Percentiles rank a stretch among this genome's conserved stretches.
Conservation (phyloP, 2,113 vertebrate genomes). For the Meriones unguiculatus region DNA sequence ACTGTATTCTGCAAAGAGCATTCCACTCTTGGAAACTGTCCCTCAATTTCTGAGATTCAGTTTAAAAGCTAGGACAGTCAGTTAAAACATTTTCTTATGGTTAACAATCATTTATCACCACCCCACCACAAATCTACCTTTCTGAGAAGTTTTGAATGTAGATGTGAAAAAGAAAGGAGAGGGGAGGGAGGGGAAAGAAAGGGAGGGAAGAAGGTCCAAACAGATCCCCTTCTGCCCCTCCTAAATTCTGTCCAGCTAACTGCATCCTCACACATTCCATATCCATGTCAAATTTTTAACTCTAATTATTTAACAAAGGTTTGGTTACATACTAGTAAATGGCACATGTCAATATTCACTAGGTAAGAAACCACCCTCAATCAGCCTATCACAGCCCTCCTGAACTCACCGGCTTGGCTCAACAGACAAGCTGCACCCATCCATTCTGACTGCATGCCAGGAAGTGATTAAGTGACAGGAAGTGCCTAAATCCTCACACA, state of each 20-base stretch:
- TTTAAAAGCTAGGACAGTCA: neutral
- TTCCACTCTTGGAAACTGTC: neutral
- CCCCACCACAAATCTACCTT: neutral
- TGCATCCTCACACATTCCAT: neutral
- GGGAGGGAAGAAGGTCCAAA: neutral
- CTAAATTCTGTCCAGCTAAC: neutral
- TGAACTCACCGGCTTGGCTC: neutral
- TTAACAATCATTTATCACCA: neutral
- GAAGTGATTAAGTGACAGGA: conserved; percentile 14
- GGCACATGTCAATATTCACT: neutral
- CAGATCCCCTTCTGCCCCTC: neutral
- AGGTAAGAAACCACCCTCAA: neutral
- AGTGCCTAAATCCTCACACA: neutral
- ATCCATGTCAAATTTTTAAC: neutral
- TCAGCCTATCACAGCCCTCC: neutral
- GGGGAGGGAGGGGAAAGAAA: neutral
- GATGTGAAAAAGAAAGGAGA: neutral
- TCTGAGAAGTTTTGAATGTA: neutral
- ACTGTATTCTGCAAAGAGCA: neutral
- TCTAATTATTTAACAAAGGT: neutral
- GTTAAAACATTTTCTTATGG: neutral
- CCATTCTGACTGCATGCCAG: neutral
- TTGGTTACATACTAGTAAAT: neutral
- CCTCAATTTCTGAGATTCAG: neutral
- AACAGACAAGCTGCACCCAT: neutral